Evolutionary conservation across 2,888 invertebrate genomes (phyloP).

Genomic region (Ochropleura leucogaster): DNA sequence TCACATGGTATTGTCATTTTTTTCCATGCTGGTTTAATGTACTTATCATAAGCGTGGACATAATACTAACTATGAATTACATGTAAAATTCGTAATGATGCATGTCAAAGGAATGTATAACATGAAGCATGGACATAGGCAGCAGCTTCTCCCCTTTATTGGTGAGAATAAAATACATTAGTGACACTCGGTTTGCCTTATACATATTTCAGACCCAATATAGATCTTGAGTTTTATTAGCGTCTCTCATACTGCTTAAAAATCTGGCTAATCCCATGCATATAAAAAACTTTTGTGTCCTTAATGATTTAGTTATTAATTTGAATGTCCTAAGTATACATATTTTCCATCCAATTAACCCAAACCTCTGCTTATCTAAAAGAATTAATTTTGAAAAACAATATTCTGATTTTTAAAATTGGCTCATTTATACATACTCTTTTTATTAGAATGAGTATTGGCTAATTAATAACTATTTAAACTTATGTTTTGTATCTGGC

Average conservation of each 20-base stretch:
- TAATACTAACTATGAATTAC: conserved; percentile 13
- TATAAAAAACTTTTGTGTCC: neutral
- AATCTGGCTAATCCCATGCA: conserved; percentile 15
- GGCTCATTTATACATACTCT: neutral
- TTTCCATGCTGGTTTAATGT: conserved; percentile 1
- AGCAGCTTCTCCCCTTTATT: conserved; percentile 8
- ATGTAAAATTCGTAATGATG: conserved; percentile 12
- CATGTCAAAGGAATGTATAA: conserved; percentile 11
- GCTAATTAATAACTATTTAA: neutral
- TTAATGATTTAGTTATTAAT: neutral
- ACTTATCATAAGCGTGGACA: neutral
- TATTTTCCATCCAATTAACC: conserved; percentile 30
- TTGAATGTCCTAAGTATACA: neutral
- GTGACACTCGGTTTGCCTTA: neutral
- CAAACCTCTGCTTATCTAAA: conserved; percentile 31
- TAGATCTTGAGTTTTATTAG: neutral
- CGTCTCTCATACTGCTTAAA: conserved; percentile 26
- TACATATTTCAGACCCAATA: neutral
- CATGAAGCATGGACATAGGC: conserved; percentile 35
- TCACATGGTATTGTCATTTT: neutral
- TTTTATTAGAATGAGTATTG: neutral
- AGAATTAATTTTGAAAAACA: neutral
- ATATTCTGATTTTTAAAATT: neutral
- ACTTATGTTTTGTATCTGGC: conserved; percentile 10
- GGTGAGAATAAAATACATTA: conserved; percentile 14